Base-by-base conservation (phyloP, 2,797 vertebrate genomes). In the Dendrocincla fuliginosa region DNA sequence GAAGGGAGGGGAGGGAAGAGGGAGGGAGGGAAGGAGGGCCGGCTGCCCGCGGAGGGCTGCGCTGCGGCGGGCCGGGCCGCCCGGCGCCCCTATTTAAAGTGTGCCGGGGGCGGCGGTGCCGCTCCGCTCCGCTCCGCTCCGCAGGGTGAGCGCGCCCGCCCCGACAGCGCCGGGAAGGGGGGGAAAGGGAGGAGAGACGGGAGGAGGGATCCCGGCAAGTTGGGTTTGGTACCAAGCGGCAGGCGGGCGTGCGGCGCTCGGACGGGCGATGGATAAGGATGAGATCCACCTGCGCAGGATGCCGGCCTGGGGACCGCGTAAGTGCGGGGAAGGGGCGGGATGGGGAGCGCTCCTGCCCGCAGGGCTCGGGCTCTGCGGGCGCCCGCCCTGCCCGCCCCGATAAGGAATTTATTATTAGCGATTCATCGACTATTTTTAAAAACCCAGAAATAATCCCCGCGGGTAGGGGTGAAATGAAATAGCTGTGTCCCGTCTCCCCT, bases 251-350 rank as follows among this genome's bases (percentile, higher is more conserved):
- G 60, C 60, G 84, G 44, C 70, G 75, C 65, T 80, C 73, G 77
- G 86, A 11, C 32, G 39, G 90, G 93, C 78, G 68, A 97, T 97
- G 97, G 95, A 96, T 49, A 90, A 91, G 92, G 96, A 96, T 93
- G 95, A 95, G 95, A 96, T 97, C 90, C 95, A 96, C 95, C 96
- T 97, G 84, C 96, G 91, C 61, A 90, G 94, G 88, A 83, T 97
- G 76, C 87, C 95, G 55, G 52, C 92, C 47, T 93, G 92, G 94
- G 84, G 77, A 32, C 85, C 92, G 23, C 77, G 98, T 98, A 98
- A 98, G 98, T 98, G 9, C 11, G 85, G 87, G 70, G 42, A 60
- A 6, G 82, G 71, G 44, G 65, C n/a, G 44, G 69, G 67, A 50
- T 28, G 16, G 53, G 77, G 47, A 14, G 61, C 16, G 63, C 60